A percentile compares a stretch with the other conserved stretches of the same genome.
These are phyloP conservation scores for Hypena proboscidalis DNA, from an alignment of 2,888 invertebrate genomes.

Conservation along the genomic window DNA sequence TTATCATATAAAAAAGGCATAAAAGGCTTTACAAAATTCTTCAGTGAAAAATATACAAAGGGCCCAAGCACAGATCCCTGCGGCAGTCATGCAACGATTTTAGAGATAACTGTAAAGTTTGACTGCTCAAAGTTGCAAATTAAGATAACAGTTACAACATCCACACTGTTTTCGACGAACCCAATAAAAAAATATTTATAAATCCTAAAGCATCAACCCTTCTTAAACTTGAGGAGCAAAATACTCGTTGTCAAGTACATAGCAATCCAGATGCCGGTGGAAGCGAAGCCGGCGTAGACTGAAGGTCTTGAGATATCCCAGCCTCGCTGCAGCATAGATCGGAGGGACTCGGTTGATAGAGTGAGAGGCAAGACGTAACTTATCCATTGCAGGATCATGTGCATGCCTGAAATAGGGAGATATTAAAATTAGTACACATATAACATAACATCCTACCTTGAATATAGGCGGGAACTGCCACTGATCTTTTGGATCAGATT, in stretches of 20 bases:
- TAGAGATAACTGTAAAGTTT: neutral
- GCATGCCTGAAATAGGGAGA: conserved; percentile 88
- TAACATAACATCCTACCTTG: too few relatives aligned
- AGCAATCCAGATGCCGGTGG: conserved; percentile 91
- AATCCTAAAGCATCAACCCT: conserved; percentile 84
- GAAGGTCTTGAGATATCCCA: conserved; percentile 89
- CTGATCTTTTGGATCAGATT: too few relatives aligned
- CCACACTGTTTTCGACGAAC: neutral
- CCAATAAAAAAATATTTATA: neutral
- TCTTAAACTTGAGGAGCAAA: conserved; percentile 92
- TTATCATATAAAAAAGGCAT: too few relatives aligned
- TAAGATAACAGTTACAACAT: too few relatives aligned
- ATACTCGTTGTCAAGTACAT: conserved; percentile 91
- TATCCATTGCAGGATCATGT: conserved; percentile 88
- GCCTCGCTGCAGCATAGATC: conserved; percentile 93
- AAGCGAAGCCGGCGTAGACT: conserved; percentile 93
- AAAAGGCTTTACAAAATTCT: too few relatives aligned
- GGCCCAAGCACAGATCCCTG: neutral
- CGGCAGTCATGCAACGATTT: neutral
- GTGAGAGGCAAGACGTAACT: conserved; percentile 93
- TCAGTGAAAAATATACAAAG: too few relatives aligned
- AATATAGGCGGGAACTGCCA: too few relatives aligned
- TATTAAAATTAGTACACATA: conserved; percentile 5
- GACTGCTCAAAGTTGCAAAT: too few relatives aligned
- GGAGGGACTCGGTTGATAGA: conserved; percentile 93